Base-by-base conservation (phyloP, 2,113 vertebrate species). In the Zosterops borbonicus region DNA sequence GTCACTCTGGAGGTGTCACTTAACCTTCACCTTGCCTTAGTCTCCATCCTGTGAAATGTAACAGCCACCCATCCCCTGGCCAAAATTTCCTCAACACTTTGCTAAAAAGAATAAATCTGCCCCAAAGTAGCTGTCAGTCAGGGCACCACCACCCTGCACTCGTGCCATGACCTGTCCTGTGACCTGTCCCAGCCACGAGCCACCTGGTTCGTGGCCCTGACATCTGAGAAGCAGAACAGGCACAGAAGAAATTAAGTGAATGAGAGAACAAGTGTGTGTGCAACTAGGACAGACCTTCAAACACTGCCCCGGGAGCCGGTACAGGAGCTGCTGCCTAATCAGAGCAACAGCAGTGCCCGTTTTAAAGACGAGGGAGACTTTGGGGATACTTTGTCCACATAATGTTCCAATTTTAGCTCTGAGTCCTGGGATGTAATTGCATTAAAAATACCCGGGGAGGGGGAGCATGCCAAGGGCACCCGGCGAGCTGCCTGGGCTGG, bases 351-450 rank as follows among this genome's bases (percentile, higher is more conserved):
- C 67, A 56, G 95, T 1, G 62, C 62, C 55, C 76, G 81, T 86
- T 82, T 83, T 79, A 90, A 70, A 95, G 90, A 60, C 4, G 33
- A 76, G 80, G 25, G 68, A 86, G 78, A 82, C 96, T 96, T 95
- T 73, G 41, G 83, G 90, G 95, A 94, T 95, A 76, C 92, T 95
- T 93, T 83, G 88, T 91, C 93, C 81, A 56, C 96, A 93, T 97
- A 94, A 94, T 79, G 70, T 97, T 97, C 96, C 95, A 94, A 93
- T 96, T 97, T 96, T 97, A 97, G 96, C 97, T 62, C 91, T 12
- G 70, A 4, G 13, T 64, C 96, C 86, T 5, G 25, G 87, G 87
- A 49, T 95, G 94, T 47, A 76, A 94, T 91, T 79, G 87, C 94
- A 88, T 58, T 91, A 95, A 93, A 97, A 97, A 97, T 96, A 95